Percentiles rank a stretch among this genome's conserved stretches.
Evolutionary conservation across 2,797 vertebrate genomes (phyloP).

Genomic region (Sarcophilus harrisii): DNA sequence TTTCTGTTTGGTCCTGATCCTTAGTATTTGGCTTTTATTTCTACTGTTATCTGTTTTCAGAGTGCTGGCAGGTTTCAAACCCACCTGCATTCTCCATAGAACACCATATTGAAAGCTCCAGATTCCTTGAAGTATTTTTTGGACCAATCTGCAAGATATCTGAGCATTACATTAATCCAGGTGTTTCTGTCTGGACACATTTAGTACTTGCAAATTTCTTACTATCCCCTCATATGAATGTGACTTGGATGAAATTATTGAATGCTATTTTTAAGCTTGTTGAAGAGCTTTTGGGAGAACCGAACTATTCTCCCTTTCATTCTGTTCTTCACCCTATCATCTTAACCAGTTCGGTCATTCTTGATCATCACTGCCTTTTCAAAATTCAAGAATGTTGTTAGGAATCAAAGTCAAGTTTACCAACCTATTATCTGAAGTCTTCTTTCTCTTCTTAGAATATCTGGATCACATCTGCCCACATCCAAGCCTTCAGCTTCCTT

Average conservation of each 20-base stretch:
- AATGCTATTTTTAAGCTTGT: not conserved
- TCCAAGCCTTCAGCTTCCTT: not conserved
- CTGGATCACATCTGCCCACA: not conserved
- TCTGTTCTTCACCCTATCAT: not conserved
- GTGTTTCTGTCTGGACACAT: not conserved
- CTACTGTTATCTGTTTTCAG: not conserved
- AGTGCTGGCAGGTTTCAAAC: not conserved
- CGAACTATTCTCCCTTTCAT: not conserved
- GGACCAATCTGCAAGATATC: not conserved
- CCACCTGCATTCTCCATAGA: not conserved
- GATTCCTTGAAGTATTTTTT: not conserved
- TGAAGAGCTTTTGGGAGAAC: not conserved
- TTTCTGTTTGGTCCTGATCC: not conserved
- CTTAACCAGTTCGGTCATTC: not conserved
- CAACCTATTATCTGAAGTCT: not conserved
- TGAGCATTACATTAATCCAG: not conserved
- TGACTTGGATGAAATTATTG: not conserved
- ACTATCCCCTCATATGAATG: not conserved
- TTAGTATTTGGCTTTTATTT: not conserved
- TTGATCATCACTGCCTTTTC: not conserved
- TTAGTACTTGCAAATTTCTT: not conserved
- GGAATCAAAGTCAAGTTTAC: not conserved
- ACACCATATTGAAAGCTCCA: not conserved
- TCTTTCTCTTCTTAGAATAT: not conserved
- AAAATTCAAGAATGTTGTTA: not conserved